Percentiles rank a stretch among this genome's conserved stretches.
These are phyloP conservation scores for Dasysyrphus albostriatus DNA, from an alignment of 2,888 invertebrate species.

Conservation along the genomic window DNA sequence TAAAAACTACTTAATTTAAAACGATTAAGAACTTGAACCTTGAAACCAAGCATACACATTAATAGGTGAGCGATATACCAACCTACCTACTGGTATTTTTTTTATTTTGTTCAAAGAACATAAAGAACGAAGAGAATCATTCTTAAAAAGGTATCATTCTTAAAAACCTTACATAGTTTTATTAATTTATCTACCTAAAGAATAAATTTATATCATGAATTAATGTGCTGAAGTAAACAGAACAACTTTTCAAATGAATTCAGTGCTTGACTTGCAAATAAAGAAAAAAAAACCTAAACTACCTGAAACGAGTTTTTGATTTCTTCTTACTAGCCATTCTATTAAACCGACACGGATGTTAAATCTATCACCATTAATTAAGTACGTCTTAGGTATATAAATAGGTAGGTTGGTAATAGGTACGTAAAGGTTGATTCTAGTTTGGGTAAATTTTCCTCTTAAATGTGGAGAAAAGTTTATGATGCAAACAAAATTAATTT, in stretches of 20 bases:
- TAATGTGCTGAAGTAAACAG: conserved; percentile 4
- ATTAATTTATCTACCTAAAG: background rate
- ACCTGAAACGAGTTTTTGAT: conserved; percentile 9
- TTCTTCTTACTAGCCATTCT: conserved; percentile 5
- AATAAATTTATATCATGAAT: conserved; percentile 21
- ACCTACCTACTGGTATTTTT: too few relatives aligned
- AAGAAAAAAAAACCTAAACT: conserved; percentile 1
- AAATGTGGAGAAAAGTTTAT: conserved; percentile 6
- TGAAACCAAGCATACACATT: too few relatives aligned
- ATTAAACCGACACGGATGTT: conserved; percentile 32
- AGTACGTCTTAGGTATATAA: too few relatives aligned
- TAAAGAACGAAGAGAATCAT: too few relatives aligned
- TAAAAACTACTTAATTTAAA: too few relatives aligned
- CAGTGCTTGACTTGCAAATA: conserved; percentile 17
- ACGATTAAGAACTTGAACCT: too few relatives aligned
- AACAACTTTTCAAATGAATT: conserved; percentile 11
- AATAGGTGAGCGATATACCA: too few relatives aligned
- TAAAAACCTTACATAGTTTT: background rate
- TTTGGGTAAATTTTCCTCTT: conserved; percentile 13
- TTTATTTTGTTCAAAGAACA: too few relatives aligned
- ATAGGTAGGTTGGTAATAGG: too few relatives aligned
- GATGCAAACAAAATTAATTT: conserved; percentile 22
- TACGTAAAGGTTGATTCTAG: background rate
- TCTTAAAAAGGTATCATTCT: too few relatives aligned
- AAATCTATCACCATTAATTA: conserved; percentile 33